Evolutionary conservation across 2,888 invertebrate genomes (phyloP).

Genomic region (Lomographa bimaculata): DNA sequence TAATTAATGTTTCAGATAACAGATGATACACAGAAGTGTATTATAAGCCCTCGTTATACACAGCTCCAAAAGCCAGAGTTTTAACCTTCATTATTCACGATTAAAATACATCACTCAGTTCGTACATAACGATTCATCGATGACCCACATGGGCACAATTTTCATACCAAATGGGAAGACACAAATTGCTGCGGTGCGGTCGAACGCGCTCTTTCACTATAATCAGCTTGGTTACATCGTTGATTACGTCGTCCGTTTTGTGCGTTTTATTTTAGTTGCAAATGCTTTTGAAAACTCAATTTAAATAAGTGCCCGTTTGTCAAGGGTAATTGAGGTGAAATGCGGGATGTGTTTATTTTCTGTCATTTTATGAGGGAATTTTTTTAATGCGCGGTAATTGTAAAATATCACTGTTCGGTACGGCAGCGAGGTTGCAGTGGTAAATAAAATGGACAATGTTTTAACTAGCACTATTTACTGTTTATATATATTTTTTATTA

Average conservation of each 20-base stretch:
- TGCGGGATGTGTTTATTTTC: neutral
- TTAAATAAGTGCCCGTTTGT: constrained; percentile 14
- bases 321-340: constrained; percentile 21
- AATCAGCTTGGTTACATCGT: constrained; percentile 44
- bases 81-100: too few relatives aligned
- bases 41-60: too few relatives aligned
- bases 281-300: constrained; percentile 27
- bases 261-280: constrained; percentile 27
- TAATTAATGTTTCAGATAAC: too few relatives aligned
- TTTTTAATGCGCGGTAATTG: neutral
- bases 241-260: constrained; percentile 34
- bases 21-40: too few relatives aligned
- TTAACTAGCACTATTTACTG: too few relatives aligned
- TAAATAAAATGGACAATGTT: too few relatives aligned
- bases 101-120: constrained; percentile 5
- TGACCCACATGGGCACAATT: constrained; percentile 25
- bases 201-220: constrained; percentile 38
- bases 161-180: constrained; percentile 32
- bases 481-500: too few relatives aligned
- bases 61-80: too few relatives aligned
- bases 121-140: constrained; percentile 27
- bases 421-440: too few relatives aligned
- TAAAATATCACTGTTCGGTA: too few relatives aligned
- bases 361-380: neutral
- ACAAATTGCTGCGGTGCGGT: constrained; percentile 45